Base-by-base conservation (phyloP, 2,113 vertebrate species). In the Onychostoma macrolepis region DNA sequence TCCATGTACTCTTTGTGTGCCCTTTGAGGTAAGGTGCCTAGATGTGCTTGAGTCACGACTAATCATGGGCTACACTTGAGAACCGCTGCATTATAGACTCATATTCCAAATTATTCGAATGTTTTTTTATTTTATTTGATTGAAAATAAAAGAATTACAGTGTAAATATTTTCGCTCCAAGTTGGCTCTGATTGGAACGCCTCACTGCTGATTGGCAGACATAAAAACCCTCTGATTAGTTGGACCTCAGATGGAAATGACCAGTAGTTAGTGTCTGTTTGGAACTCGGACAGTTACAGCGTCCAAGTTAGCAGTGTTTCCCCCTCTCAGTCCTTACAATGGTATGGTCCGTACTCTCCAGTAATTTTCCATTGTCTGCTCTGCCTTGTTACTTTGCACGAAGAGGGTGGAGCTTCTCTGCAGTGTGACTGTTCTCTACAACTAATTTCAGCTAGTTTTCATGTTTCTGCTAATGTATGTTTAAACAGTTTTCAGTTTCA, bases 301-400 rank as follows among this genome's bases (percentile, higher is more conserved):
- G 4, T 43, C 26, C 28, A 53, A 53, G 76, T 53, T 53, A 78
- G 28, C n/a, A 53, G 4, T 33, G 26, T 33, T 7, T 79, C 89
- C 50, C 92, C 91, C 88, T 63, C 82, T 75, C 69, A 19, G 80
- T 33, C 88, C 77, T 84, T 90, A 41, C 45, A 91, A 92, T 94
- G 93, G 93, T 94, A 91, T 80, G 87, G 88, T 90, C 93, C 90
- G 33, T 89, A 83, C 85, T 87, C 41, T 84, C 89, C 91, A 89
- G 92, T 92, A 86, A 87, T 91, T 88, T 89, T 91, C 90, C 87
- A 77, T 86, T 84, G 87, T 72, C 87, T 76, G 90, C 81, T 91
- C 88, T 88, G 89, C 88, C 92, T 30, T 90, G 87, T 74, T 48
- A 36, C 56, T 69, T 33, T 28, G 48, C 58, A 81, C 13, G 8